Evolutionary conservation across 2,888 invertebrate genomes (phyloP).

Genomic region (Apodemia mormo): DNA sequence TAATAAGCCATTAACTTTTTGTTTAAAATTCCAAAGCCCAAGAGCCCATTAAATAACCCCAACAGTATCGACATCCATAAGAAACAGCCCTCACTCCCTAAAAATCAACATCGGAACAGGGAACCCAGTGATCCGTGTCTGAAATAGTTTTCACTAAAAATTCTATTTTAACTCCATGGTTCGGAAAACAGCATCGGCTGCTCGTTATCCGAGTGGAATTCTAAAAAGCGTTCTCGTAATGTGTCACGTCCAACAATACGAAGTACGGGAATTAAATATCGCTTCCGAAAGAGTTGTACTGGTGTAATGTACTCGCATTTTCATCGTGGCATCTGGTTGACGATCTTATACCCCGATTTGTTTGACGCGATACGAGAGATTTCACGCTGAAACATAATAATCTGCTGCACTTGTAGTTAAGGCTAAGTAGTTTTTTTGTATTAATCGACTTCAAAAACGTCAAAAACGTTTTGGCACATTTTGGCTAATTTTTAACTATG

Average conservation of each 20-base stretch:
- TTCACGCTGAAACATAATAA: too few relatives aligned
- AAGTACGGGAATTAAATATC: slow-evolving; percentile 46
- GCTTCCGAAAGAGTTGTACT: slow-evolving; percentile 35
- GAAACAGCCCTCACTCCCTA: not conserved
- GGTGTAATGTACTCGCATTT: not conserved
- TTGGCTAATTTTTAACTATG: too few relatives aligned
- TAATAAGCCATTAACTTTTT: not conserved
- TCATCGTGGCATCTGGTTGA: not conserved
- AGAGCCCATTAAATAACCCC: slow-evolving; percentile 1
- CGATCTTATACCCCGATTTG: not conserved
- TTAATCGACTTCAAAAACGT: too few relatives aligned
- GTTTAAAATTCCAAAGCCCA: not conserved
- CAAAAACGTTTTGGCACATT: too few relatives aligned
- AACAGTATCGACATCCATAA: not conserved
- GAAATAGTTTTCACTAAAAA: slow-evolving; percentile 49
- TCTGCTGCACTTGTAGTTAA: too few relatives aligned
- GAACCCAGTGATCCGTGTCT: slow-evolving; percentile 16
- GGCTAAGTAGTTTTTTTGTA: too few relatives aligned
- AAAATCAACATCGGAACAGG: slow-evolving; percentile 10
- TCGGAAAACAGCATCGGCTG: slow-evolving; percentile 51
- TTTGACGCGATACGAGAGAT: too few relatives aligned
- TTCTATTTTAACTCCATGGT: slow-evolving; percentile 57
- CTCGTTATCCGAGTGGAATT: slow-evolving; percentile 17
- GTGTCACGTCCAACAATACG: slow-evolving; percentile 43
- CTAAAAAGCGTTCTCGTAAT: slow-evolving; percentile 40